phyloP scores from a whole-genome alignment of 2,113 vertebrate species.

The rabbit (Oryctolagus cuniculus) region DNA sequence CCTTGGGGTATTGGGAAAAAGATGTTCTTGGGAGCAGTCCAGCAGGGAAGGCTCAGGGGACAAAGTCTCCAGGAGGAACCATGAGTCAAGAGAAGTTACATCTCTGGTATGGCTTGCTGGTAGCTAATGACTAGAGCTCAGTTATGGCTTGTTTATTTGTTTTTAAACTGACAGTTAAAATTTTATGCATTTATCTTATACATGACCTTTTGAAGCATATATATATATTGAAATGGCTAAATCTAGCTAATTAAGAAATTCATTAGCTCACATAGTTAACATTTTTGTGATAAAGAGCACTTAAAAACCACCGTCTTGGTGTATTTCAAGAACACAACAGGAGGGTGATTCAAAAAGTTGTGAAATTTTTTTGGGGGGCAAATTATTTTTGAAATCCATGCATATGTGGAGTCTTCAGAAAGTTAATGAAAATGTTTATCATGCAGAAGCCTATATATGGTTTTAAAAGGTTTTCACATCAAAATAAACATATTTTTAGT shows the following conservation, averaged over 20 bases:
- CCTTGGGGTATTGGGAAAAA: conserved; percentile 62
- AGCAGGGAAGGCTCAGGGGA: conserved; percentile 61
- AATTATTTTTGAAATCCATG: too few species aligned
- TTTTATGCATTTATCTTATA: background rate
- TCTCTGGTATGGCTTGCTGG: conserved; percentile 39
- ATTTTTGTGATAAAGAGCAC: background rate
- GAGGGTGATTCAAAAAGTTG: too few species aligned
- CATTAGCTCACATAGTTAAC: background rate
- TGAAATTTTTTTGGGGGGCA: too few species aligned
- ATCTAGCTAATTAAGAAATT: background rate
- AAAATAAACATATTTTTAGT: too few species aligned
- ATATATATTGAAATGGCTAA: background rate
- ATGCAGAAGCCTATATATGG: too few species aligned
- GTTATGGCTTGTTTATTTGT: conserved; percentile 43
- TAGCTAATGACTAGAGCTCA: conserved; percentile 22
- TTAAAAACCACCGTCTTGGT: background rate
- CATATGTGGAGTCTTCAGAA: too few species aligned
- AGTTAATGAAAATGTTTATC: too few species aligned
- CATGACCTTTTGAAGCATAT: background rate
- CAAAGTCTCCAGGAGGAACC: conserved; percentile 41
- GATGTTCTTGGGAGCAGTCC: conserved; percentile 73
- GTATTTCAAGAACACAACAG: background rate
- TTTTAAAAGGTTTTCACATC: too few species aligned
- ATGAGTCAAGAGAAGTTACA: conserved; percentile 22
- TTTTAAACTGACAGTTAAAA: background rate